Conservation (phyloP, 2,113 vertebrate genomes). For the Anolis sagrei region DNA sequence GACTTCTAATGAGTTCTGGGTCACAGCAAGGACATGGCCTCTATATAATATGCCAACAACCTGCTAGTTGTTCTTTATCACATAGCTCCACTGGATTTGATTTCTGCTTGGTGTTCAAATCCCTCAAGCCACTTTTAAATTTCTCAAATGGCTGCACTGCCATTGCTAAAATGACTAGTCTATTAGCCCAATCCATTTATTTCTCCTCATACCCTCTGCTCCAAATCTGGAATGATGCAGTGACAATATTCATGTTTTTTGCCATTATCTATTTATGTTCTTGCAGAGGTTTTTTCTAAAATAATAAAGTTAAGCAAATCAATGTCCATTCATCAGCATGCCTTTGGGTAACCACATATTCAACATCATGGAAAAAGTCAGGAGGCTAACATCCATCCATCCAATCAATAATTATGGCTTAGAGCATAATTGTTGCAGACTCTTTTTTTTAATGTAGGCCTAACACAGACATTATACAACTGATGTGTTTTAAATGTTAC, state of each 20-base stretch:
- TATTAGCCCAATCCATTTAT: neutral
- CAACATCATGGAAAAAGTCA: constrained; percentile 64
- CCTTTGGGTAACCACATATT: constrained; percentile 44
- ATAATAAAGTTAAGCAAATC: constrained; percentile 46
- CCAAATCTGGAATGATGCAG: neutral
- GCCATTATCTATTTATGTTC: neutral
- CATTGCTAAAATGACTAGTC: neutral
- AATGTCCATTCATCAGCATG: constrained; percentile 49
- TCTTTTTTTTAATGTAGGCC: neutral
- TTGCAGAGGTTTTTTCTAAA: constrained; percentile 15
- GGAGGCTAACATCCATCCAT: constrained; percentile 45
- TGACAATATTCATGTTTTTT: neutral
- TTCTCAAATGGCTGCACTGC: neutral
- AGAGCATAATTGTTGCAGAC: neutral
- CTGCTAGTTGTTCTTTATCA: constrained; percentile 6
- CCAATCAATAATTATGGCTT: constrained; percentile 55
- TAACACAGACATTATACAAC: constrained; percentile 23
- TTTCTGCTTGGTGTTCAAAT: constrained; percentile 10
- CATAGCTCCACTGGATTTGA: neutral
- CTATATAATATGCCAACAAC: neutral
- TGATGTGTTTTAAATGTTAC: constrained; percentile 51
- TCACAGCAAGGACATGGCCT: constrained; percentile 15
- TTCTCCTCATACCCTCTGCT: neutral
- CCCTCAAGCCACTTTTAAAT: neutral
- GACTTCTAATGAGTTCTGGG: constrained; percentile 3